phyloP scores from a whole-genome alignment of 2,797 vertebrate species.

The Helostoma temminkii region DNA sequence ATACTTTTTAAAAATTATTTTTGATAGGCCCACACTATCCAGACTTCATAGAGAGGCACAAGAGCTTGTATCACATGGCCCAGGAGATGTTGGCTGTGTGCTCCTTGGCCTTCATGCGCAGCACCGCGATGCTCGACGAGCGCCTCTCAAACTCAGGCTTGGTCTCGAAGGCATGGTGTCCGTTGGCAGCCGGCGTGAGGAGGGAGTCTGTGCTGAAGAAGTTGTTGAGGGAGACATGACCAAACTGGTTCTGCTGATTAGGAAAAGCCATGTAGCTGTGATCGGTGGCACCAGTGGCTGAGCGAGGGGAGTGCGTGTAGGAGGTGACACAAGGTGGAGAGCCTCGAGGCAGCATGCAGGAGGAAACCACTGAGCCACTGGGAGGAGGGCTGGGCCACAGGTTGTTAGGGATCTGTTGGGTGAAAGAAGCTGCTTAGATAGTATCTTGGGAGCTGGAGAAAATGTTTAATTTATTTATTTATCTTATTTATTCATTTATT shows the following conservation, averaged over 20 bases:
- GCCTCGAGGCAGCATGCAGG: slow-evolving; percentile 97
- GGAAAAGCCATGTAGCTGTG: slow-evolving; percentile 94
- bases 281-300: slow-evolving; percentile 75
- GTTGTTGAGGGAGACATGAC: slow-evolving; percentile 96
- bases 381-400: slow-evolving; percentile 91
- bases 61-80: slow-evolving; percentile 89
- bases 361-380: slow-evolving; percentile 92
- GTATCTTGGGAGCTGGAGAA: not conserved
- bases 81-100: slow-evolving; percentile 98
- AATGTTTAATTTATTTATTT: no score
- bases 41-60: slow-evolving; percentile 14
- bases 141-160: slow-evolving; percentile 98
- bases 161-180: slow-evolving; percentile 93
- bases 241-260: slow-evolving; percentile 97
- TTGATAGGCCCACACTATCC: slow-evolving; percentile 16
- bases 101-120: slow-evolving; percentile 99
- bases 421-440: slow-evolving; percentile 5
- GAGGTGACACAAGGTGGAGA: slow-evolving; percentile 94
- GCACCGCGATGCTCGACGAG: slow-evolving; percentile 97
- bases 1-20: slow-evolving; percentile 10
- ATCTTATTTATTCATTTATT: no score
- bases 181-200: slow-evolving; percentile 88
- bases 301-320: slow-evolving; percentile 92
- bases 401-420: slow-evolving; percentile 95
- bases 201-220: slow-evolving; percentile 96